Evolutionary conservation across 2,113 vertebrate species (phyloP).

Genomic region (Perccottus glenii): DNA sequence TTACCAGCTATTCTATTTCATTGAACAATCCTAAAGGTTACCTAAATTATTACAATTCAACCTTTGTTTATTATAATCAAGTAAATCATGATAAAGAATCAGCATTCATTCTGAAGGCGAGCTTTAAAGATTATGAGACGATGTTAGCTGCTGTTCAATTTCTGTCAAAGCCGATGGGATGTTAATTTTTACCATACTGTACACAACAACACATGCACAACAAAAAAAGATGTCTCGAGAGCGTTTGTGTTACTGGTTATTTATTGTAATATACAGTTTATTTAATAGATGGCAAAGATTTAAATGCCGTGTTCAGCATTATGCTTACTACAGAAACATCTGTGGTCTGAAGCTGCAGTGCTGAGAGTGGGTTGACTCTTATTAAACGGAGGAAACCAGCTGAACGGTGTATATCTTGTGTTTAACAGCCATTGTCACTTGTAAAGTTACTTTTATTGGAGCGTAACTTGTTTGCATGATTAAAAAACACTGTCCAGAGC

Average conservation of each 20-base stretch:
- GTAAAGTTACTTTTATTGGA: conserved; percentile 46
- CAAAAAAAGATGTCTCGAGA: conserved; percentile 30
- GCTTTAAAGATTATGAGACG: conserved; percentile 1
- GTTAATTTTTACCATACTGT: conserved; percentile 31
- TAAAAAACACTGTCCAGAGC: conserved; percentile 45
- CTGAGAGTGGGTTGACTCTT: conserved; percentile 1
- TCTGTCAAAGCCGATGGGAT: conserved; percentile 19
- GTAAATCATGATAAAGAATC: too few species aligned
- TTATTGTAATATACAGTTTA: conserved; percentile 67
- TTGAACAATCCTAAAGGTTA: too few species aligned
- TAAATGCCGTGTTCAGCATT: conserved; percentile 42
- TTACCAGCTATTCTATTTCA: too few species aligned
- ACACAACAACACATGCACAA: conserved; percentile 34
- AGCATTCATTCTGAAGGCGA: too few species aligned
- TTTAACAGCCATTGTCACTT: conserved; percentile 47
- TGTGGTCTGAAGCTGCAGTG: conserved; percentile 22
- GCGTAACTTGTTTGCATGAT: conserved; percentile 70
- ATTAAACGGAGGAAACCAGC: conserved; percentile 14
- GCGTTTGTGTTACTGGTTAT: conserved; percentile 50
- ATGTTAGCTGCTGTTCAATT: conserved; percentile 27
- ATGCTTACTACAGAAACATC: conserved; percentile 11
- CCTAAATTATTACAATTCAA: too few species aligned
- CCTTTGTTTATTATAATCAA: too few species aligned
- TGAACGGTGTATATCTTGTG: conserved; percentile 23
- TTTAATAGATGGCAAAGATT: conserved; percentile 51